phyloP scores from a whole-genome alignment of 2,113 vertebrate genomes.

The Camelus bactrianus region DNA sequence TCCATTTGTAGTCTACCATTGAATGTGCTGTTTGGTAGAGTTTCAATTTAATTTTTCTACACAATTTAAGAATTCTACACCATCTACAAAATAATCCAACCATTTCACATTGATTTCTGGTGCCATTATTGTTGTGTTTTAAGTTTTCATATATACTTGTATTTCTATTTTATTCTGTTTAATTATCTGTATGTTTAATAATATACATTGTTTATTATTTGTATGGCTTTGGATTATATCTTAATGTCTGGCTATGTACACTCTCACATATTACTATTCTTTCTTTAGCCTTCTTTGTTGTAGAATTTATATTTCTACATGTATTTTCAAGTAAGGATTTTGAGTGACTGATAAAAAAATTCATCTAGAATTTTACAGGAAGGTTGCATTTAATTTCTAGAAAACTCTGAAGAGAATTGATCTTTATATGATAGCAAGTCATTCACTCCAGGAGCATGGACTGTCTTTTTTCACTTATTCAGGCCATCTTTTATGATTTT shows the following conservation, averaged over 20 bases:
- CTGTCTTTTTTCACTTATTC: neutral
- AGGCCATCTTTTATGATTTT: neutral
- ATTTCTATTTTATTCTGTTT: neutral
- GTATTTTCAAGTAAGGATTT: neutral
- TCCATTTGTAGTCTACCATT: neutral
- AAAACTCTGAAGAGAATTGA: slow-evolving; percentile 3
- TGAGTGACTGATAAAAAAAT: neutral
- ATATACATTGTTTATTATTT: neutral
- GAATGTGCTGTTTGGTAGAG: neutral
- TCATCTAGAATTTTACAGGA: neutral
- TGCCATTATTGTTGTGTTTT: neutral
- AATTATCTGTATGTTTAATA: neutral
- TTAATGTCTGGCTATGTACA: neutral
- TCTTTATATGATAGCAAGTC: neutral
- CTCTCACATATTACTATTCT: neutral
- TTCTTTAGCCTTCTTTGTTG: neutral
- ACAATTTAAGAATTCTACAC: neutral
- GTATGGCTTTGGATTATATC: neutral
- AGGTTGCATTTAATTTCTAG: neutral
- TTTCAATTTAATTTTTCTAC: slow-evolving; percentile 15
- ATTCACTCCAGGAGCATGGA: neutral
- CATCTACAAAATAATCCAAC: neutral
- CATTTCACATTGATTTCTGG: neutral
- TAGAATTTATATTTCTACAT: neutral
- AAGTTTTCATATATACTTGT: neutral